Percentiles rank a stretch among this genome's conserved stretches.
These are phyloP conservation scores for Tetragonula clypearis DNA, from an alignment of 1,140 invertebrate species.

Conservation along the genomic window DNA sequence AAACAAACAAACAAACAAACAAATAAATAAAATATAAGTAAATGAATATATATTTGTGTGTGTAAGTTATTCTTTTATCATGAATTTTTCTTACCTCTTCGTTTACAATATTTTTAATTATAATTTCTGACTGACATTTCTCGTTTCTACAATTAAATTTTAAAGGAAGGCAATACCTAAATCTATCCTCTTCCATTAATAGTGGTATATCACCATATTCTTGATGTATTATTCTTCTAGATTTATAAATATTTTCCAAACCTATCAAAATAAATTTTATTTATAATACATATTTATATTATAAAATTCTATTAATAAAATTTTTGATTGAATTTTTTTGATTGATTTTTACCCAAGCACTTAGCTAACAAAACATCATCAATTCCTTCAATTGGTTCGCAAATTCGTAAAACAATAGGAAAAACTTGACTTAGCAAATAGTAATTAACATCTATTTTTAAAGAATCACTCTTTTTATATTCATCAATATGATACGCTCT, in stretches of 20 bases:
- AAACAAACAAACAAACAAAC: conserved; percentile 7
- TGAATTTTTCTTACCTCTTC: conserved; percentile 68
- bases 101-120: conserved; percentile 64
- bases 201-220: conserved; percentile 82
- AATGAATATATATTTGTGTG: no score
- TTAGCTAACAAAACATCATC: conserved; percentile 95
- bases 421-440: conserved; percentile 95
- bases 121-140: conserved; percentile 84
- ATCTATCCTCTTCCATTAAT: conserved; percentile 88
- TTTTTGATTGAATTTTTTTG: no score
- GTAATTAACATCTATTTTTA: conserved; percentile 92
- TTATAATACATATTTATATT: neutral
- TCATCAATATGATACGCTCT: conserved; percentile 97
- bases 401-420: conserved; percentile 96
- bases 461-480: conserved; percentile 86
- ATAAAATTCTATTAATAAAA: neutral
- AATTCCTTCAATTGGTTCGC: conserved; percentile 97
- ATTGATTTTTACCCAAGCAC: conserved; percentile 86
- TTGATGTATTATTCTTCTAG: conserved; percentile 79
- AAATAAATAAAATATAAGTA: conserved; percentile 8
- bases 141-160: conserved; percentile 84
- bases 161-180: conserved; percentile 89
- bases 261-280: conserved; percentile 77
- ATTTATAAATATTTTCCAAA: conserved; percentile 80
- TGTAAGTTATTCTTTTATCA: neutral